A percentile compares a stretch with the other conserved stretches of the same genome.
These are phyloP conservation scores for Nineta flava DNA, from an alignment of 2,888 invertebrate genomes.

Conservation along the genomic window DNA sequence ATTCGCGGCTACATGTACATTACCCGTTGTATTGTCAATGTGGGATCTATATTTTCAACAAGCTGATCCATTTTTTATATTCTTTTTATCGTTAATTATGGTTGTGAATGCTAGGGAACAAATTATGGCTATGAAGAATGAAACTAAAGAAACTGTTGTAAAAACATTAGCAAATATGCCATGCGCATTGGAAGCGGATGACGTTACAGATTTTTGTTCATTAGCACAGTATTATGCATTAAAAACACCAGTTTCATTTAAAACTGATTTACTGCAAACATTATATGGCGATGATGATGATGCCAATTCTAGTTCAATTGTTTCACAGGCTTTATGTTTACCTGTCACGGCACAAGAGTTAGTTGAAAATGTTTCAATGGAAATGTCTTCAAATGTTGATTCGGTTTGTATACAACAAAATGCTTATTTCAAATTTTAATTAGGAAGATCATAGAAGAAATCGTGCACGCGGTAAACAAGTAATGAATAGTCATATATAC, in stretches of 20 bases:
- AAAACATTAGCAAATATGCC: conserved; percentile 60
- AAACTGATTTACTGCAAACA: conserved; percentile 60
- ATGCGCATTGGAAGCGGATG: conserved; percentile 76
- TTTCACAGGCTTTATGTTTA: conserved; percentile 80
- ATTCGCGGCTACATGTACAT: conserved; percentile 72
- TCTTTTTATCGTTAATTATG: conserved; percentile 89
- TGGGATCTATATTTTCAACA: conserved; percentile 97
- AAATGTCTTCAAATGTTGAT: conserved; percentile 40
- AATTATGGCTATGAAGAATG: conserved; percentile 59
- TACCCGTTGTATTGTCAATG: conserved; percentile 78
- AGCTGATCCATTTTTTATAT: conserved; percentile 89
- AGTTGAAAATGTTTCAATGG: conserved; percentile 62
- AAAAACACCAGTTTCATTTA: conserved; percentile 85
- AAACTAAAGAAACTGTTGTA: conserved; percentile 51
- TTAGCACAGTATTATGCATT: conserved; percentile 90
- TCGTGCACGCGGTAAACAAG: too few species aligned
- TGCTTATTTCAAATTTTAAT: too few species aligned
- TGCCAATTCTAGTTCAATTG: conserved; percentile 40
- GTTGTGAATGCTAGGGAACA: conserved; percentile 86
- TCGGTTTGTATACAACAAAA: conserved; percentile 22
- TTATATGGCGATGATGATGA: conserved; percentile 33
- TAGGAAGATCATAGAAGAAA: too few species aligned
- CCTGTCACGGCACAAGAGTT: conserved; percentile 92
- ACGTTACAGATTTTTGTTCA: conserved; percentile 92
- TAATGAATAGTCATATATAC: too few species aligned